phyloP scores from a whole-genome alignment of 1,140 invertebrate species.

The Heliconius congener region DNA sequence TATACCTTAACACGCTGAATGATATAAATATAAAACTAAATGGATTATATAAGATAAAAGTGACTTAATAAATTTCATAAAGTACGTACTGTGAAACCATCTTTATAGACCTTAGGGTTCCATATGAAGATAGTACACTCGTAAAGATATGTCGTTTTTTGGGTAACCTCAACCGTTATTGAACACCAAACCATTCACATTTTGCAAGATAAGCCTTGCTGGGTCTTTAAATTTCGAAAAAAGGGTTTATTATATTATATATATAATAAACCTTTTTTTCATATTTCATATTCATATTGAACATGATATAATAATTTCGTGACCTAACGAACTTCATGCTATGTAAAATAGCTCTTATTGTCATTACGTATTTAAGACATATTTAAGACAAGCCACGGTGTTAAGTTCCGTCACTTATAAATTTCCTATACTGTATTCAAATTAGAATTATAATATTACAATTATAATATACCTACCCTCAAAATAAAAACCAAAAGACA shows the following conservation, averaged over 20 bases:
- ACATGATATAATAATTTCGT: too few relatives aligned
- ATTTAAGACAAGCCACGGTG: too few relatives aligned
- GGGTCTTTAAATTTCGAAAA: not conserved
- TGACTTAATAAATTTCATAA: not conserved
- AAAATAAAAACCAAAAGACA: not conserved
- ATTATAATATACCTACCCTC: too few relatives aligned
- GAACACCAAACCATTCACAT: constrained; percentile 5
- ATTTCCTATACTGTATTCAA: too few relatives aligned
- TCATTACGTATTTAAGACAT: too few relatives aligned
- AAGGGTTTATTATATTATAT: not conserved
- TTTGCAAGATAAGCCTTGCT: not conserved
- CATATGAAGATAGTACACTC: constrained; percentile 17
- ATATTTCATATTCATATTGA: too few relatives aligned
- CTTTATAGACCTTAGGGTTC: constrained; percentile 26
- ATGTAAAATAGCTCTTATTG: too few relatives aligned
- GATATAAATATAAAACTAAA: not conserved
- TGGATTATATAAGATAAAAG: not conserved
- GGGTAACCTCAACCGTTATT: constrained; percentile 14
- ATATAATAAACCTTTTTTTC: too few relatives aligned
- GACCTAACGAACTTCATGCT: too few relatives aligned
- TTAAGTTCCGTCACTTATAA: too few relatives aligned
- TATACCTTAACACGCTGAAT: not conserved
- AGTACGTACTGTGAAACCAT: constrained; percentile 9
- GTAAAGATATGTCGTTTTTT: constrained; percentile 20
- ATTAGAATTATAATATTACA: too few relatives aligned